Conservation (phyloP, 2,113 vertebrate genomes). For the Centropus bengalensis region DNA sequence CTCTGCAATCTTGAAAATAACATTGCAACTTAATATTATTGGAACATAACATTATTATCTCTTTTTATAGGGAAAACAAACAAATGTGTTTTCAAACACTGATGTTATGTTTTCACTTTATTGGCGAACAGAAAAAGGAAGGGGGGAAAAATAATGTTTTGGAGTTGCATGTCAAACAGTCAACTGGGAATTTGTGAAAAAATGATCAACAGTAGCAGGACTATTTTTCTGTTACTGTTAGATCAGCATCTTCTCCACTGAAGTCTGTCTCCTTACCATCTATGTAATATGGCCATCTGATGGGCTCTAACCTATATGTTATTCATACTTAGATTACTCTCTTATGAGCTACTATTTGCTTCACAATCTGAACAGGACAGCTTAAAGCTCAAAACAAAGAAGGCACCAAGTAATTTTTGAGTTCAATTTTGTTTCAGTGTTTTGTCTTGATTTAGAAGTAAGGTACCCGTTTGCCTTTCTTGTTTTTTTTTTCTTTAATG, state of each 20-base stretch:
- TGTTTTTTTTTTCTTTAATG: background rate
- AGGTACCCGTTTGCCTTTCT: background rate
- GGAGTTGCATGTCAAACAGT: conserved; percentile 32
- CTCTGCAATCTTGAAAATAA: conserved; percentile 87
- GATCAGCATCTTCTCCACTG: background rate
- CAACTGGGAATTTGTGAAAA: conserved; percentile 53
- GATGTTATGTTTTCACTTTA: conserved; percentile 72
- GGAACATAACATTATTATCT: conserved; percentile 88
- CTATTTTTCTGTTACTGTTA: background rate
- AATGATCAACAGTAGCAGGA: background rate
- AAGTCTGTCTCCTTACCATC: background rate
- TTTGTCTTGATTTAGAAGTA: background rate
- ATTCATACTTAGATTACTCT: background rate
- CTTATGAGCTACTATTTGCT: background rate
- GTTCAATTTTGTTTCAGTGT: background rate
- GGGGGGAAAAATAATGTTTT: conserved; percentile 29
- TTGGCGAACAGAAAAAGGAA: conserved; percentile 49
- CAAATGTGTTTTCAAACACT: conserved; percentile 80
- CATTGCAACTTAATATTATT: conserved; percentile 88
- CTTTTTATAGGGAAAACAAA: conserved; percentile 83
- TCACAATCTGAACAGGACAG: background rate
- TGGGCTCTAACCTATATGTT: background rate
- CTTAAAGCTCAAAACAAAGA: background rate
- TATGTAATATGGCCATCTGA: background rate
- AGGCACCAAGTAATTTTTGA: background rate